Percentiles rank a stretch among this genome's conserved stretches.
Evolutionary conservation across 1,140 invertebrate species (phyloP).

Genomic region (Ips nitidus): DNA sequence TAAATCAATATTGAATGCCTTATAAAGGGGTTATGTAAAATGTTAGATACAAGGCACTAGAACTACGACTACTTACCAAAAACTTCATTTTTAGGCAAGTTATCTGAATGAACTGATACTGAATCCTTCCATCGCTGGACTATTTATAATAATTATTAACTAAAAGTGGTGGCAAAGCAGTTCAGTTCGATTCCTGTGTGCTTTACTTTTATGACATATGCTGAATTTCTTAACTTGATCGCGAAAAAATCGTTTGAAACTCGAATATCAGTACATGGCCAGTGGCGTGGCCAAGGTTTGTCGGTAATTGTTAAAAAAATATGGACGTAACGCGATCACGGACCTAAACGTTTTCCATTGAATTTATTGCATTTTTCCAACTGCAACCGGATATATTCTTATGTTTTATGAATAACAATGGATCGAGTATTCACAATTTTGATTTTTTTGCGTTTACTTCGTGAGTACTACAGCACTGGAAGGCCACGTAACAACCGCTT

Average conservation of each 20-base stretch:
- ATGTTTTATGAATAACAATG: no score
- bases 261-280: constrained; percentile 31
- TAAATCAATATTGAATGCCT: no score
- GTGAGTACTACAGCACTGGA: no score
- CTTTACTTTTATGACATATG: constrained; percentile 27
- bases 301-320: constrained; percentile 2
- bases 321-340: no score
- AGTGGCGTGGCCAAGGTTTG: constrained; percentile 29
- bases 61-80: constrained; percentile 22
- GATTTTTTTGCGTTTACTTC: no score
- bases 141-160: constrained; percentile 30
- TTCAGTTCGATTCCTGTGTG: constrained; percentile 17
- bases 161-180: constrained; percentile 27
- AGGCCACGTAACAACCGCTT: no score
- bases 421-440: no score
- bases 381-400: no score
- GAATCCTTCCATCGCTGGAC: constrained; percentile 8
- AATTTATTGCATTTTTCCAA: no score
- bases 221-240: constrained; percentile 27
- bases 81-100: constrained; percentile 26
- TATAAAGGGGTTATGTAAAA: no score
- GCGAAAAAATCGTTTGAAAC: constrained; percentile 26
- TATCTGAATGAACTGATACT: constrained; percentile 24
- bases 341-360: no score
- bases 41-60: neutral